Evolutionary conservation across 2,113 vertebrate species (phyloP).

Genomic region (Oreochromis niloticus): DNA sequence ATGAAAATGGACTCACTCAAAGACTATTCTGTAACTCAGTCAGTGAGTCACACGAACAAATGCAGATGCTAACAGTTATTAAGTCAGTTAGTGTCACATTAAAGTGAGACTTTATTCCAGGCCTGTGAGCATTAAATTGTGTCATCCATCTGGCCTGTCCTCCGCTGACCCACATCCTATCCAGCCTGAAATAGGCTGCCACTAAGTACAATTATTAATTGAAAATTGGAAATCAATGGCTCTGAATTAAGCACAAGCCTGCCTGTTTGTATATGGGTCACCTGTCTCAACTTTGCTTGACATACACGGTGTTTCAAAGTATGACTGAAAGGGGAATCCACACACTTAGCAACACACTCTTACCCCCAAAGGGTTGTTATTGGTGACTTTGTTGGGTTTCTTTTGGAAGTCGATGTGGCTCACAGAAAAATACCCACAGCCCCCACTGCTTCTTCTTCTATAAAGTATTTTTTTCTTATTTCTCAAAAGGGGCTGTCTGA

Average conservation of each 20-base stretch:
- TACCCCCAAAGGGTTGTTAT: background rate
- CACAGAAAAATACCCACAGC: background rate
- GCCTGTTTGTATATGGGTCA: slow-evolving; percentile 72
- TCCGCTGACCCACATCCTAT: slow-evolving; percentile 77
- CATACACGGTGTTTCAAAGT: background rate
- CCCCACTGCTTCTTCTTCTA: background rate
- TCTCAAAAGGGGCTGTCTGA: slow-evolving; percentile 7
- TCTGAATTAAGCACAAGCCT: slow-evolving; percentile 79
- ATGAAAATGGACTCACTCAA: slow-evolving; percentile 5
- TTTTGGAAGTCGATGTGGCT: background rate
- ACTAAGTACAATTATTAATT: slow-evolving; percentile 98
- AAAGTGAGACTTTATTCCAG: background rate
- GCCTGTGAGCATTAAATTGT: slow-evolving; percentile 39
- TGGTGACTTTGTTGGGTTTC: background rate
- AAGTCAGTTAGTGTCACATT: background rate
- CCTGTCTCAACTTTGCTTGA: slow-evolving; percentile 28
- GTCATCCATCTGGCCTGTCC: slow-evolving; percentile 76
- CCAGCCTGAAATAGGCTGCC: slow-evolving; percentile 80
- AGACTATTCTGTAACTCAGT: background rate
- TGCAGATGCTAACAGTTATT: background rate
- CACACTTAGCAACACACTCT: background rate
- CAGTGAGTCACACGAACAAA: background rate
- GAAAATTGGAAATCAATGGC: slow-evolving; percentile 93
- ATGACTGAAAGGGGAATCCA: background rate
- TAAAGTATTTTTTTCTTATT: slow-evolving; percentile 22